A percentile compares a stretch with the other conserved stretches of the same genome.
phyloP scores from a whole-genome alignment of 2,113 vertebrate genomes.

The Muscicapa adusta region DNA sequence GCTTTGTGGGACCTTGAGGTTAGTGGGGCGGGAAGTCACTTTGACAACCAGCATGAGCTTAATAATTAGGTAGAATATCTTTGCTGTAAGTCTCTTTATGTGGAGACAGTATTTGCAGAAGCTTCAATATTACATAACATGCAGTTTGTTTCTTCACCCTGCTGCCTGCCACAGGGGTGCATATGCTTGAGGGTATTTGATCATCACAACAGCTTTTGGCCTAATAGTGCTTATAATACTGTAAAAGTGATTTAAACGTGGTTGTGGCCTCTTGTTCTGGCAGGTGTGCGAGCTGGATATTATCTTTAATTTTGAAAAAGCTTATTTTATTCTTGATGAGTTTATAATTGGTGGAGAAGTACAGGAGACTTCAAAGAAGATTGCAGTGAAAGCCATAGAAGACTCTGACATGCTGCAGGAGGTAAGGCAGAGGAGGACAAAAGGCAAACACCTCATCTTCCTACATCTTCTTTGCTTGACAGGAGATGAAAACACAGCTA shows the following conservation, averaged over 20 bases:
- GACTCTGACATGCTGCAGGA: constrained; percentile 89
- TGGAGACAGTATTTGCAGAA: background rate
- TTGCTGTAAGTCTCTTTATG: background rate
- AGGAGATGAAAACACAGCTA: background rate
- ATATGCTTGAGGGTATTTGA: background rate
- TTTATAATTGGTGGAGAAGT: constrained; percentile 92
- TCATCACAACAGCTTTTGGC: background rate
- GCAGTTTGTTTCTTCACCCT: background rate
- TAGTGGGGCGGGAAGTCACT: background rate
- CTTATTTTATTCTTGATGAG: constrained; percentile 94
- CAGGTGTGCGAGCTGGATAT: constrained; percentile 96
- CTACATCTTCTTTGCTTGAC: background rate
- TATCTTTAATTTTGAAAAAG: constrained; percentile 97
- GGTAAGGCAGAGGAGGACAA: constrained; percentile 72
- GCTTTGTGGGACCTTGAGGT: background rate
- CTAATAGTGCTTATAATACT: background rate
- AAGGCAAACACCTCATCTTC: background rate
- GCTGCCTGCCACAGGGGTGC: background rate
- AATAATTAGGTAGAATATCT: background rate
- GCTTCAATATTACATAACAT: background rate
- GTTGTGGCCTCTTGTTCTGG: constrained; percentile 1
- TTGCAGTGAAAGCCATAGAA: constrained; percentile 80
- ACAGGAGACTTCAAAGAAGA: constrained; percentile 87
- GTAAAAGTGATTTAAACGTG: background rate
- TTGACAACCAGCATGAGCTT: background rate